Conservation (phyloP, 1,140 invertebrate genomes). For the Plutomurus gul region DNA sequence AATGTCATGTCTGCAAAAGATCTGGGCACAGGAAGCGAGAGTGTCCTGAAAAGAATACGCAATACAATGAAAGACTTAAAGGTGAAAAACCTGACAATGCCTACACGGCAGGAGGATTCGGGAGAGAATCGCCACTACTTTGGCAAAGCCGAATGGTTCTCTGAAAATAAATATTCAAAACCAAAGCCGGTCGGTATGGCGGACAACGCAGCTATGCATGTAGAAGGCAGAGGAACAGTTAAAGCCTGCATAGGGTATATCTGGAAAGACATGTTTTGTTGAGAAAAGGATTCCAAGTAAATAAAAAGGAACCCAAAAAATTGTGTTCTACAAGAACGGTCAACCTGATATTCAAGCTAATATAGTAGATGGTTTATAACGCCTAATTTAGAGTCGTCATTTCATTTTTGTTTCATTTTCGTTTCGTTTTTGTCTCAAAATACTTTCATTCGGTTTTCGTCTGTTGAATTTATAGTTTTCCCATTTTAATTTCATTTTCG, state of each 20-base stretch:
- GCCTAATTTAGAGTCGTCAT: too few species aligned
- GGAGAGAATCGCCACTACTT: conserved; percentile 27
- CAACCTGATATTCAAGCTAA: background rate
- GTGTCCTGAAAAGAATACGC: background rate
- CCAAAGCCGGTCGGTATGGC: conserved; percentile 15
- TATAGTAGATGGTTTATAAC: background rate
- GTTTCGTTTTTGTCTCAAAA: too few species aligned
- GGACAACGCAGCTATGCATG: background rate
- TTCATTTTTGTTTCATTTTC: too few species aligned
- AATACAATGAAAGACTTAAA: background rate
- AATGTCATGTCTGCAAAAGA: conserved; percentile 16
- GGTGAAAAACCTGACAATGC: background rate
- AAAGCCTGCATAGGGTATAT: too few species aligned
- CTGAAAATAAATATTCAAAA: conserved; percentile 20
- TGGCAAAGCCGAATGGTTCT: conserved; percentile 35
- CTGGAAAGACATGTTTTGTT: conserved; percentile 32
- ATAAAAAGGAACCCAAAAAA: background rate
- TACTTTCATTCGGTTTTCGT: too few species aligned
- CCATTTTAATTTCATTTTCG: too few species aligned
- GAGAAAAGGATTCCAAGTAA: background rate
- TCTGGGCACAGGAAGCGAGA: conserved; percentile 31
- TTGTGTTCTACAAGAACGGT: background rate
- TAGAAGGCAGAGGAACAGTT: conserved; percentile 19
- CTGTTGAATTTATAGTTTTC: too few species aligned
- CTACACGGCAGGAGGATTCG: background rate